A percentile compares a stretch with the other conserved stretches of the same genome.
Evolutionary conservation across 2,113 vertebrate genomes (phyloP).

Genomic region (Muscicapa adusta): DNA sequence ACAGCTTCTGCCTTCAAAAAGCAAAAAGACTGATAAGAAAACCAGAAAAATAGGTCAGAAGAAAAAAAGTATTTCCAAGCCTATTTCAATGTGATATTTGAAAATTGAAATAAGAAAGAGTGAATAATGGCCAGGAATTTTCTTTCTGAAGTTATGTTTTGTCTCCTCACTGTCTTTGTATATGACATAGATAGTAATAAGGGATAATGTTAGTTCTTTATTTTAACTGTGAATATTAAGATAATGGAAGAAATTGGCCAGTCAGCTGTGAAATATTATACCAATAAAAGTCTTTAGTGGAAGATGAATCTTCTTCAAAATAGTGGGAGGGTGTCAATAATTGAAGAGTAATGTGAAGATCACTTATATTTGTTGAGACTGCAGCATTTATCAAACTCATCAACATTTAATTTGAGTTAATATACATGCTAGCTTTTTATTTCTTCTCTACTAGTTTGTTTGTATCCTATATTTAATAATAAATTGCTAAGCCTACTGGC

Average conservation of each 20-base stretch:
- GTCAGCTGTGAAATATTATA: slow-evolving; percentile 72
- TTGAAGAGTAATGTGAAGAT: slow-evolving; percentile 56
- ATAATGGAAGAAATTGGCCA: slow-evolving; percentile 65
- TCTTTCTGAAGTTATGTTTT: neutral
- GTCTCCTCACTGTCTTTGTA: neutral
- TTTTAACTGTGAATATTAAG: slow-evolving; percentile 59
- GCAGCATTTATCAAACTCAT: slow-evolving; percentile 37
- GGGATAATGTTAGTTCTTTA: slow-evolving; percentile 42
- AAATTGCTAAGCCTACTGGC: neutral
- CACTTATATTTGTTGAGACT: slow-evolving; percentile 42
- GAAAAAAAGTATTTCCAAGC: neutral
- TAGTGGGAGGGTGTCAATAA: slow-evolving; percentile 61
- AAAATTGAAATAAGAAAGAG: neutral
- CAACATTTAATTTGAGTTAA: slow-evolving; percentile 23
- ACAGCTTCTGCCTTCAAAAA: neutral
- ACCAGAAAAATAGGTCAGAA: neutral
- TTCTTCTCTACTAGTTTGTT: neutral
- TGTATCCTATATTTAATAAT: neutral
- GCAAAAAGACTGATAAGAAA: neutral
- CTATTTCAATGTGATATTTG: neutral
- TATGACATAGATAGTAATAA: slow-evolving; percentile 46
- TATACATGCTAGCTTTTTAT: neutral
- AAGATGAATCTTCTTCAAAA: slow-evolving; percentile 62
- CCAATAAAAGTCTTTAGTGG: slow-evolving; percentile 57
- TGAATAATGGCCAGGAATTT: slow-evolving; percentile 45